Percentiles rank a stretch among this genome's conserved stretches.
phyloP scores from a whole-genome alignment of 1,140 invertebrate genomes.

The Magallana ariakensis region DNA sequence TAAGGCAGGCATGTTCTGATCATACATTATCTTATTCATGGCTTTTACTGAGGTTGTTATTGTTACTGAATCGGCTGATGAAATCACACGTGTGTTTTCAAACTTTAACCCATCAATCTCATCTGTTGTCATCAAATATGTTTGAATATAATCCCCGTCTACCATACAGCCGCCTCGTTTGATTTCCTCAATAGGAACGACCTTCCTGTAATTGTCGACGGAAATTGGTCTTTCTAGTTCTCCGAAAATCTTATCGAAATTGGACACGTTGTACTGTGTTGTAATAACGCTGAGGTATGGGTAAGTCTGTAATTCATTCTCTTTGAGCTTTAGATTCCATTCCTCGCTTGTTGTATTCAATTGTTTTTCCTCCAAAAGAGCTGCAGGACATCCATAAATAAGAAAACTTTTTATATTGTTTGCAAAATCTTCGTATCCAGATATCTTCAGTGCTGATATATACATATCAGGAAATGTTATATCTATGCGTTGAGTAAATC shows the following conservation, averaged over 20 bases:
- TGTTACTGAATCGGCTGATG: not conserved
- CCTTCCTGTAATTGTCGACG: not conserved
- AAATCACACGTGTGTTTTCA: not conserved
- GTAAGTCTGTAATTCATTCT: constrained; percentile 20
- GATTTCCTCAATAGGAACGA: not conserved
- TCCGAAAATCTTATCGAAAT: constrained; percentile 8
- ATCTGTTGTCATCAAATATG: not conserved
- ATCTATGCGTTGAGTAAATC: not conserved
- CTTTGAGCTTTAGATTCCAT: not conserved
- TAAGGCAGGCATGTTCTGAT: not conserved
- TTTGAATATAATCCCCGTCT: not conserved
- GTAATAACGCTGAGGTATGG: constrained; percentile 9
- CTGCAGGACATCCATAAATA: not conserved
- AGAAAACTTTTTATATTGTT: not conserved
- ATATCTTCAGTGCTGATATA: not conserved
- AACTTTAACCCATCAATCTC: constrained; percentile 16
- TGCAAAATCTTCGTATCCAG: not conserved
- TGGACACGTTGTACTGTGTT: constrained; percentile 1
- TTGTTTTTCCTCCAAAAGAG: not conserved
- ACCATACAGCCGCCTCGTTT: not conserved
- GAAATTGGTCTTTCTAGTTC: not conserved
- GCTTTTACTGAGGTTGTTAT: not conserved
- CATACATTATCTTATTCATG: constrained; percentile 26
- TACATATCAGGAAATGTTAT: not conserved
- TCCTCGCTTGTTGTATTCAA: not conserved